Base-by-base conservation (phyloP, 2,113 vertebrate genomes). In the Notothenia rossii region DNA sequence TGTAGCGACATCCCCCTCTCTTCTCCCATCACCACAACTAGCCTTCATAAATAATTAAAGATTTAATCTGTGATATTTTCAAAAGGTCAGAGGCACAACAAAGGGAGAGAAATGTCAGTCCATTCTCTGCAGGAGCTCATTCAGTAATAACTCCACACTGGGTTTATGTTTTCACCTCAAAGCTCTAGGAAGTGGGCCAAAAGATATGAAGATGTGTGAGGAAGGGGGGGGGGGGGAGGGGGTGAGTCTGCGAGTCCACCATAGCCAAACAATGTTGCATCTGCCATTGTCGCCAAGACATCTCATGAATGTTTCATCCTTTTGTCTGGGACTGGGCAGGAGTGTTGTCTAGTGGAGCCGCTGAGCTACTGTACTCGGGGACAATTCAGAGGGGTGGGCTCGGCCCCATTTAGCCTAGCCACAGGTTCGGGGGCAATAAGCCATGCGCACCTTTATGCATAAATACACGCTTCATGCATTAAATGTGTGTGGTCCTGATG, bases 21-120 rank as follows among this genome's bases (percentile, higher is more conserved):
- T 76, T 66, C 79, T 77, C 64, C 75, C 77, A 71, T 85, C 77
- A 94, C 91, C 75, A 82, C 72, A 72, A 91, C 91, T 85, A 89
- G 89, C 91, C 94, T 94, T 94, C 97, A 97, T 98, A 96, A 97
- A 97, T 98, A 96, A 97, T 97, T 97, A 96, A 97, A 95, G 96
- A 96, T 95, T 94, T 97, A 97, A 97, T 97, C 95, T 96, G 94
- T 97, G 97, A 95, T 98, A 97, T 98, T 98, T 97, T 89, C 82
- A 94, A 98, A 68, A 98, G 97, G 97, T 97, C 97, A 97, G 89
- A 87, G 82, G 91, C 94, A 95, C 94, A 95, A 96, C 95, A 96
- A 96, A 93, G 87, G 90, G 63, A 87, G 77, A 88, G 86, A 94
- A 92, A 93, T 89, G 92, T 81, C 91, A 91, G 74, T 85, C 75